Base-by-base conservation (phyloP, 2,888 invertebrate genomes). In the Apocheima hispidaria region DNA sequence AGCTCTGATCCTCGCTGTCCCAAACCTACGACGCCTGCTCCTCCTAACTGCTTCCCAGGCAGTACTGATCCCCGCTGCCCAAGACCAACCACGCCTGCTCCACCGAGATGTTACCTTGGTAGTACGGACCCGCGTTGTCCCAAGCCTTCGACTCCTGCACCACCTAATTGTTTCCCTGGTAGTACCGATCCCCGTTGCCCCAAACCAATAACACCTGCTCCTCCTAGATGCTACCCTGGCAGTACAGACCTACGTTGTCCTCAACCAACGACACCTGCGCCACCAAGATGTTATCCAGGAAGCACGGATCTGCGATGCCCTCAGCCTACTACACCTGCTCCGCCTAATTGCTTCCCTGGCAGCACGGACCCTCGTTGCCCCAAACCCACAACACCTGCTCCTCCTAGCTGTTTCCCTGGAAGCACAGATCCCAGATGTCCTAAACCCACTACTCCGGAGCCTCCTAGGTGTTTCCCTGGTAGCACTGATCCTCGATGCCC, bases 401-500 rank as follows among this genome's bases (percentile, higher is more conserved):
- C 67, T 33, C 70, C 76, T 9, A 56, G 63, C 48, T 81, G 71
- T 71, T 83, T 70, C 68, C 78, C 72, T 66, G 79, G 77, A 56
- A 78, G 69, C 2, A 77, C 66, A 0, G 84, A 76, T 10, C 61
- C 72, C 0, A 44, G 73, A 4, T 75, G 75, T 26, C 71, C 71
- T 2, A 44, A 52, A 33, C 65, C 69, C 1, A 71, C 70, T 0
- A 71, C 72, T 4, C 66, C 69, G 0, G 46, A 48, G 0, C 61
- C 73, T 56, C 60, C 75, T n/a, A 60, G 63, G 1, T 83, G 84
- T 16, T 85, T 79, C 71, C 87, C 88, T 12, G 87, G 86, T 33
- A 76, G 73, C 2, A 72, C 59, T 0, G 84, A 86, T 64, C 79
- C 63, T 2, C 21, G 63, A 7, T 82, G 71, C 60, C 79, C 71